Percentiles rank a stretch among this genome's conserved stretches.
phyloP scores from a whole-genome alignment of 1,140 invertebrate species.

The Amphibalanus amphitrite region DNA sequence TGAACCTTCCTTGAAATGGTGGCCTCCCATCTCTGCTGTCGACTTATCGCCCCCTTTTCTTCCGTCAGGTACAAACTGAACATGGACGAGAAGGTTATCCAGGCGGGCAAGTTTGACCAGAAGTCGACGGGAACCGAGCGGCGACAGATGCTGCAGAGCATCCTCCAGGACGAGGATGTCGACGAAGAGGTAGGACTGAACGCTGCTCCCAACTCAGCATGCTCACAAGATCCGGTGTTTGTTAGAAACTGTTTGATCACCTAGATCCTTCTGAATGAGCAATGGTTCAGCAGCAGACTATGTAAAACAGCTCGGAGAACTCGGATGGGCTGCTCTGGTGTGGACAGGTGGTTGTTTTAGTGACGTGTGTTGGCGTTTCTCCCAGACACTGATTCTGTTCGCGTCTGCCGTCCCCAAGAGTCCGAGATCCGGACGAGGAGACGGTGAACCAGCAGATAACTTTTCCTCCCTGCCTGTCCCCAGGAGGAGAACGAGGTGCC shows the following conservation, averaged over 20 bases:
- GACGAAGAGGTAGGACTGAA: conserved; percentile 78
- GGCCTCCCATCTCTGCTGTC: not conserved
- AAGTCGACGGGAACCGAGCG: conserved; percentile 91
- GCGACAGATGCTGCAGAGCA: conserved; percentile 83
- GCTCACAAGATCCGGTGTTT: too few species aligned
- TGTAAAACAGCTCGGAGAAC: too few species aligned
- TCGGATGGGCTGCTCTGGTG: too few species aligned
- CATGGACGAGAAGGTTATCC: conserved; percentile 98
- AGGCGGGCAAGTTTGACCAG: conserved; percentile 99
- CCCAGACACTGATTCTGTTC: too few species aligned
- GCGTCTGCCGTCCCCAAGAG: too few species aligned
- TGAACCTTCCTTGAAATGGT: too few species aligned
- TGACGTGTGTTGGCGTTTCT: too few species aligned
- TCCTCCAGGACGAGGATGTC: conserved; percentile 80
- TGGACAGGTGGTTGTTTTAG: too few species aligned
- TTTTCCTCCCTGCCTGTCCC: not conserved
- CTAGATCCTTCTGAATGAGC: too few species aligned
- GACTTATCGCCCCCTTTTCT: not conserved
- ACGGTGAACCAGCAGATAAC: conserved; percentile 94
- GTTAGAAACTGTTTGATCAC: too few species aligned
- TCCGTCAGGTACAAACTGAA: conserved; percentile 59
- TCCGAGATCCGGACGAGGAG: conserved; percentile 99
- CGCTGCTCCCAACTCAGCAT: too few species aligned
- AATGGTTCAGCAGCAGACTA: too few species aligned
- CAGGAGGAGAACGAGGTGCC: conserved; percentile 95